phyloP scores from a whole-genome alignment of 2,888 invertebrate genomes.

The Diabrotica balteata region DNA sequence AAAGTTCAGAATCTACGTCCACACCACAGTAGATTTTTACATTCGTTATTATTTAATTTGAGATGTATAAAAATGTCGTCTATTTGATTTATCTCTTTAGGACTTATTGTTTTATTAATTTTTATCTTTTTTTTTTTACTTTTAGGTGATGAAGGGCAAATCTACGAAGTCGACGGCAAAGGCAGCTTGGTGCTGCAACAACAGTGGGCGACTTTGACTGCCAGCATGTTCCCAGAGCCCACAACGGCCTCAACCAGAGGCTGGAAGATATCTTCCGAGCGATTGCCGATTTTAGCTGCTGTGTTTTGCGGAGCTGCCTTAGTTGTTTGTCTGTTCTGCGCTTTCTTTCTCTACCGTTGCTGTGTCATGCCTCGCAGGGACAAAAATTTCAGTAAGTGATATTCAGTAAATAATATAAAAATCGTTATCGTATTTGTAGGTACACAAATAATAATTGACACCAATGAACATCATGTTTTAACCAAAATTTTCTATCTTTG shows the following conservation, averaged over 20 bases:
- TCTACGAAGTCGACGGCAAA: conserved; percentile 43
- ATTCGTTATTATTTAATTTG: too few relatives aligned
- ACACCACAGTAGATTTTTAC: too few relatives aligned
- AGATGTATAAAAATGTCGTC: too few relatives aligned
- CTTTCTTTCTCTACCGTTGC: conserved; percentile 71
- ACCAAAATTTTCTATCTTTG: too few relatives aligned
- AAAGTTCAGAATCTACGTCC: too few relatives aligned
- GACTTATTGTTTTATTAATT: background rate
- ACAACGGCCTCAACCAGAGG: conserved; percentile 54
- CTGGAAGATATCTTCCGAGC: conserved; percentile 61
- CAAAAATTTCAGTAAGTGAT: conserved; percentile 70
- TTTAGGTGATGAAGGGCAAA: conserved; percentile 55
- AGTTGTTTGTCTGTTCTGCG: conserved; percentile 70
- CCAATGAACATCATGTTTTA: too few relatives aligned
- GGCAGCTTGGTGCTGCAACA: conserved; percentile 59
- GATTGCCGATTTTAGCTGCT: conserved; percentile 61
- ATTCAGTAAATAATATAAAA: background rate
- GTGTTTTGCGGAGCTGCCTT: conserved; percentile 67
- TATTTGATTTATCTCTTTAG: too few relatives aligned
- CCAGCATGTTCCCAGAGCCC: conserved; percentile 62
- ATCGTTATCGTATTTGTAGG: too few relatives aligned
- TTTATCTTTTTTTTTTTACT: conserved; percentile 28
- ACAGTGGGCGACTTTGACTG: conserved; percentile 65
- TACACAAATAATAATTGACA: too few relatives aligned
- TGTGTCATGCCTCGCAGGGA: conserved; percentile 74